Conservation (phyloP, 2,113 vertebrate species). For the Varanus komodoensis region DNA sequence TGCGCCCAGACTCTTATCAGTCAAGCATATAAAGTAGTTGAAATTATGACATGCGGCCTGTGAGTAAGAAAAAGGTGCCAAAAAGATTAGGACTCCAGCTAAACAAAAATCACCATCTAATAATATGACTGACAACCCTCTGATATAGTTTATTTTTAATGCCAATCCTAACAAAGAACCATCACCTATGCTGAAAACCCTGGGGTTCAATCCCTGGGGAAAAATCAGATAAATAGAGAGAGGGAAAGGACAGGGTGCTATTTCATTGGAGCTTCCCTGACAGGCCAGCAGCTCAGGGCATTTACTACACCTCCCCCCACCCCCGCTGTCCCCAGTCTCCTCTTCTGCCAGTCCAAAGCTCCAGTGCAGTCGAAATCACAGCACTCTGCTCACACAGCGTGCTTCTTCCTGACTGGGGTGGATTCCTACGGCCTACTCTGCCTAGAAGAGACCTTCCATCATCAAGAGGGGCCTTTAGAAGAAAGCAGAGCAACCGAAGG, state of each 20-base stretch:
- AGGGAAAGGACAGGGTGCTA: background rate
- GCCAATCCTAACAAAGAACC: background rate
- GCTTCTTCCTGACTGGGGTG: background rate
- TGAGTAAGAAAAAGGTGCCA: background rate
- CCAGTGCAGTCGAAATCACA: background rate
- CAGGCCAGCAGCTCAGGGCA: background rate
- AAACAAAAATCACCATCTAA: background rate
- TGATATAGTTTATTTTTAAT: background rate
- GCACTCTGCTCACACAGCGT: background rate
- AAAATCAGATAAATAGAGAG: background rate
- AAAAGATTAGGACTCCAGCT: background rate
- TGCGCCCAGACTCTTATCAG: background rate
- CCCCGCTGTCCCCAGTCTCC: background rate
- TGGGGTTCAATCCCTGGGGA: background rate
- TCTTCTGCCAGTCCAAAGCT: background rate
- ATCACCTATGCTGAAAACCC: background rate
- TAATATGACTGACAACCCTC: background rate
- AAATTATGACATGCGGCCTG: background rate
- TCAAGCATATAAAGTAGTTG: background rate
- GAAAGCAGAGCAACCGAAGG: background rate
- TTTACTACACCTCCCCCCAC: background rate
- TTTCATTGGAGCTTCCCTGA: too few relatives aligned
- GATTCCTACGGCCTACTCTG: background rate
- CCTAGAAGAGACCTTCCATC: background rate
- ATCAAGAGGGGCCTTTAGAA: background rate